Evolutionary conservation across 2,113 vertebrate genomes (phyloP).

Genomic region (Neopipo cinnamomea): DNA sequence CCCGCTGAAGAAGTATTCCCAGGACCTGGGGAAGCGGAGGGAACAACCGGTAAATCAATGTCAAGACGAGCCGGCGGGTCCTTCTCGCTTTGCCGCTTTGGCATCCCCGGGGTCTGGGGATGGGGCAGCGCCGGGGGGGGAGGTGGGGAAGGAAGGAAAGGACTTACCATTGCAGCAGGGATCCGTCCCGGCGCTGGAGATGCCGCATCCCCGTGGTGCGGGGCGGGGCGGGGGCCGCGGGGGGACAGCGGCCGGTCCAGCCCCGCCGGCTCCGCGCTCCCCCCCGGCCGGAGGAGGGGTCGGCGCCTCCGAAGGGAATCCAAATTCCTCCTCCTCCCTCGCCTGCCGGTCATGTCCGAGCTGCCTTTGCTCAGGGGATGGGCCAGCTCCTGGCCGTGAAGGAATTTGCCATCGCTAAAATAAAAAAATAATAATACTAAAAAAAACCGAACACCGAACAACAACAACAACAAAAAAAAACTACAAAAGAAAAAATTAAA

Average conservation of each 20-base stretch:
- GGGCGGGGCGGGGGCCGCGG: not conserved
- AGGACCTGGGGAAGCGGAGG: not conserved
- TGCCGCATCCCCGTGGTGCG: conserved; percentile 21
- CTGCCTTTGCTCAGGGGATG: conserved; percentile 43
- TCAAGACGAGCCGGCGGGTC: not conserved
- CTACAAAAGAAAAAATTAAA: not conserved
- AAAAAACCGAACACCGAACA: not conserved
- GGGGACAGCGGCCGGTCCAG: not conserved
- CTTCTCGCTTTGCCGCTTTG: not conserved
- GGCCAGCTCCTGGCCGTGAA: conserved; percentile 46
- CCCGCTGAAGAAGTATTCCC: not conserved
- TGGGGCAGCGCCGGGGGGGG: not conserved
- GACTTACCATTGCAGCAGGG: conserved; percentile 41
- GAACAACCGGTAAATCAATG: not conserved
- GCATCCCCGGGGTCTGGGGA: not conserved
- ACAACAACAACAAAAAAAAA: not conserved
- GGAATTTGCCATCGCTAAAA: conserved; percentile 25
- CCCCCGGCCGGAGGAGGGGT: conserved; percentile 10
- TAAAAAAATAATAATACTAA: not conserved
- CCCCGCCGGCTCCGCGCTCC: not conserved
- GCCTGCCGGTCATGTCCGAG: conserved; percentile 45
- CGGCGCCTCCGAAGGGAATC: conserved; percentile 14
- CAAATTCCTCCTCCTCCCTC: conserved; percentile 40
- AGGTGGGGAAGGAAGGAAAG: not conserved
- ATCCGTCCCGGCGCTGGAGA: conserved; percentile 14